A percentile compares a stretch with the other conserved stretches of the same genome.
These are phyloP conservation scores for Myotis vivesi DNA, from an alignment of 2,797 vertebrate genomes.

Conservation along the genomic window DNA sequence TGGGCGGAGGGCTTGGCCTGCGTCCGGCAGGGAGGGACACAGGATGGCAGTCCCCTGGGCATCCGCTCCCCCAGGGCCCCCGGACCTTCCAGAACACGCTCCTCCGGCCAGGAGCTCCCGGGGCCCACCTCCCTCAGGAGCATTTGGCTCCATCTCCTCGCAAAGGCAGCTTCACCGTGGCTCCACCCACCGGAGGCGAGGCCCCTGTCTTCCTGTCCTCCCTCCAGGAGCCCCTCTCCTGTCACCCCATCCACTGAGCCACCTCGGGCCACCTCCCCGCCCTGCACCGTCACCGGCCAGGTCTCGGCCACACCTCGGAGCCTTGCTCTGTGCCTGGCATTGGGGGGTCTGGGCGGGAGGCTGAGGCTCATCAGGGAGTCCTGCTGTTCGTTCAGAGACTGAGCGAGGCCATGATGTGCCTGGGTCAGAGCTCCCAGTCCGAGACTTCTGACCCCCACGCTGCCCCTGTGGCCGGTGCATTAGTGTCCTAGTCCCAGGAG, in stretches of 20 bases:
- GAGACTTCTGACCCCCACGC: background rate
- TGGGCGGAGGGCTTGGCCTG: background rate
- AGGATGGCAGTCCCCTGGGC: background rate
- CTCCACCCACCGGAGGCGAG: no score
- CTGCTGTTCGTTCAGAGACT: background rate
- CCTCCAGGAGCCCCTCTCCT: background rate
- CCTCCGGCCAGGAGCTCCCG: background rate
- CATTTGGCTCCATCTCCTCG: no score
- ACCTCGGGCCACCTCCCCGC: fast-evolving
- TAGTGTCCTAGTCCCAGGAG: background rate
- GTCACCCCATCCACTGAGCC: background rate
- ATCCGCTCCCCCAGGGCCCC: background rate
- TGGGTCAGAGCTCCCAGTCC: background rate
- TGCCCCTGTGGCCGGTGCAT: background rate
- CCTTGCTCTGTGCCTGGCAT: background rate
- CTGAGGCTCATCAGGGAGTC: background rate
- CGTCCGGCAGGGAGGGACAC: background rate
- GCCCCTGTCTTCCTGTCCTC: background rate
- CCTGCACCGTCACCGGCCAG: no score
- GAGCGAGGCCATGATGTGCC: background rate
- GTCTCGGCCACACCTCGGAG: no score
- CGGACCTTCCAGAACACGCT: background rate
- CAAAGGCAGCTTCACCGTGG: no score
- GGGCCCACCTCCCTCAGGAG: background rate
- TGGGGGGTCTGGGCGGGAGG: background rate